Conservation (phyloP, 2,888 invertebrate genomes). For the Prosopocoilus inquinatus region DNA sequence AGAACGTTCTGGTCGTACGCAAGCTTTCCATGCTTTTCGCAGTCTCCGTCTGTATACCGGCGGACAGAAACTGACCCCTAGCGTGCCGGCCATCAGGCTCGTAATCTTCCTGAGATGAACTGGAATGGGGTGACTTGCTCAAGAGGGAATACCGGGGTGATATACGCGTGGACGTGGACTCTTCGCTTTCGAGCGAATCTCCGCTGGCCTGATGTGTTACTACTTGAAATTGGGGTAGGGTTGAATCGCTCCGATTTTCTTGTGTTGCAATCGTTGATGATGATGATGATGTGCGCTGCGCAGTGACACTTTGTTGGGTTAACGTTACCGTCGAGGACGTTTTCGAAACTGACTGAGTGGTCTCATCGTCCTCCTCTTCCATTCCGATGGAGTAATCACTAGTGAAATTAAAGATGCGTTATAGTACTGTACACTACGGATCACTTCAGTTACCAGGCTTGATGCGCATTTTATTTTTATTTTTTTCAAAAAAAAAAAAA, state of each 20-base stretch:
- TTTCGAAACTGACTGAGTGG: slow-evolving; percentile 41
- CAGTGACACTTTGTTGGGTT: slow-evolving; percentile 42
- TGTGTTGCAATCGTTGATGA: slow-evolving; percentile 30
- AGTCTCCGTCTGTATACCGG: slow-evolving; percentile 56
- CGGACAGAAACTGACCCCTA: slow-evolving; percentile 57
- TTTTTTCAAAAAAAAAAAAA: no score
- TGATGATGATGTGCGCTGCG: slow-evolving; percentile 33
- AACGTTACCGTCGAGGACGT: slow-evolving; percentile 46
- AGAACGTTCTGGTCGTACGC: slow-evolving; percentile 58
- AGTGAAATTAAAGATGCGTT: not conserved
- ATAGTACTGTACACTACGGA: not conserved
- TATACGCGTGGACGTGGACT: slow-evolving; percentile 41
- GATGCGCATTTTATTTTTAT: not conserved
- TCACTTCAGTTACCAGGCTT: not conserved
- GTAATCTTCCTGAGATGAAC: slow-evolving; percentile 69
- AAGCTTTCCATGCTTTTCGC: slow-evolving; percentile 73
- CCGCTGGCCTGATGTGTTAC: slow-evolving; percentile 56
- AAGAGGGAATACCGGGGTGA: slow-evolving; percentile 45
- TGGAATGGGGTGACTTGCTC: slow-evolving; percentile 55
- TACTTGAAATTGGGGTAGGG: slow-evolving; percentile 49
- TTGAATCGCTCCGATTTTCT: slow-evolving; percentile 17
- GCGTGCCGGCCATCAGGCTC: slow-evolving; percentile 56
- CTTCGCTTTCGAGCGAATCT: slow-evolving; percentile 59
- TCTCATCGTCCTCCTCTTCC: slow-evolving; percentile 48
- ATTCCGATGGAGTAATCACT: slow-evolving; percentile 27